Base-by-base conservation (phyloP, 2,888 invertebrate species). In the Tanypteryx hageni region DNA sequence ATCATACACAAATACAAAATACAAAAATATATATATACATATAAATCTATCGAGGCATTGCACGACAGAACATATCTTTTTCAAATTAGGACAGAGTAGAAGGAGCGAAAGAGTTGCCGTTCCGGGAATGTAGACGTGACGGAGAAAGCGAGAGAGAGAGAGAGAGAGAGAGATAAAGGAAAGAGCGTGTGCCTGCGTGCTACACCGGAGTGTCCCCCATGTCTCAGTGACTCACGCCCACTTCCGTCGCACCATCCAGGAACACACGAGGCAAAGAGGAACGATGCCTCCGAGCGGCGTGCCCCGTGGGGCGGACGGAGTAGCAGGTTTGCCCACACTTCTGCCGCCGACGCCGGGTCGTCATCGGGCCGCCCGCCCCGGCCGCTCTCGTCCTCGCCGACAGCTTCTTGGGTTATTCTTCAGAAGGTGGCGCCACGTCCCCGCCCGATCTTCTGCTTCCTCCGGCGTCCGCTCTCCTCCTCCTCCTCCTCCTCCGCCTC, bases 301-400 rank as follows among this genome's bases (percentile, higher is more conserved):
- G 76, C 76, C 76, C 76, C 76, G n/a, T 76, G 10, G 76, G 76
- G 76, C 76, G 22, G 76, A 76, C 68, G 68, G 22, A 22, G 76
- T 27, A 11, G 68, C 68, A 22, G 68, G 9, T 68, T 68, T 68
- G 18, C 68, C 68, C 68, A 64, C 5, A 9, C 64, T 64, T 57
- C 59, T 61, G 13, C 86, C 86, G 59, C 31, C 61, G 27, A 2
- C 27, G 59, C 16, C 59, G 27, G 27, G 27, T 14, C 59, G 61
- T 59, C 57, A n/a, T 10, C 22, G 18, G n/a, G 59, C 61, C 22
- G 22, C 31, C 61, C 31, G 22, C 27, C 18, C 57, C 85, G n/a
- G n/a, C 31, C 59, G 27, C 27, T 27, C 59, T 85, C 44, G 27
- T 59, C 31, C 59, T 85, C 59, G 14, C 16, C n/a, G 13, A 16